Conservation (phyloP, 2,888 invertebrate genomes). For the Cheilosia vernalis region DNA sequence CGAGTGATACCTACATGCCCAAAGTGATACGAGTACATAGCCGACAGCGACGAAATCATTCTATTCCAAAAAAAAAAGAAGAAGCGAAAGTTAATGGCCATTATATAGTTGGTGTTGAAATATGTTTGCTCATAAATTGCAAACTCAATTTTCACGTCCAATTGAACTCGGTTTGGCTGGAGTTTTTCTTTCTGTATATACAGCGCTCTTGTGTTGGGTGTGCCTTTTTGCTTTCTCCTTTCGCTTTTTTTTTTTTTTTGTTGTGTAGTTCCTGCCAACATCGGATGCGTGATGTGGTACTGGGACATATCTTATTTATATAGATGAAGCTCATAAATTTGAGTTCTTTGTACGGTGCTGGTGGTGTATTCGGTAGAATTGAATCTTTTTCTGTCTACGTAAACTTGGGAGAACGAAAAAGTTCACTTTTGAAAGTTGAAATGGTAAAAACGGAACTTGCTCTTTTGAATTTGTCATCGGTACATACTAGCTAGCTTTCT, state of each 20-base stretch:
- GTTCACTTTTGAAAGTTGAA: neutral
- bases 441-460: neutral
- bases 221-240: conserved; percentile 14
- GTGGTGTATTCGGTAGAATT: neutral
- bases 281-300: conserved; percentile 30
- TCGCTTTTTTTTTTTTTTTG: neutral
- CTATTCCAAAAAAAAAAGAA: neutral
- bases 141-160: conserved; percentile 66
- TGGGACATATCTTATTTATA: conserved; percentile 14
- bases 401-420: neutral
- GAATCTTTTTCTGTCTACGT: neutral
- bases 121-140: conserved; percentile 65
- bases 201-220: conserved; percentile 2
- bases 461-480: no score
- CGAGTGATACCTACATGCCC: conserved; percentile 29
- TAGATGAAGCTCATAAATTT: conserved; percentile 1
- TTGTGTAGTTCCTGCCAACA: conserved; percentile 18
- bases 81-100: conserved; percentile 45
- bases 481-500: no score
- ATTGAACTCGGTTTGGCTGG: conserved; percentile 49
- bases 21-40: no score
- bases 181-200: neutral
- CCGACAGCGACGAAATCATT: conserved; percentile 39
- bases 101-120: conserved; percentile 64
- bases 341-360: neutral